Evolutionary conservation across 2,888 invertebrate genomes (phyloP).

Genomic region (Lasioglossum malachurum): DNA sequence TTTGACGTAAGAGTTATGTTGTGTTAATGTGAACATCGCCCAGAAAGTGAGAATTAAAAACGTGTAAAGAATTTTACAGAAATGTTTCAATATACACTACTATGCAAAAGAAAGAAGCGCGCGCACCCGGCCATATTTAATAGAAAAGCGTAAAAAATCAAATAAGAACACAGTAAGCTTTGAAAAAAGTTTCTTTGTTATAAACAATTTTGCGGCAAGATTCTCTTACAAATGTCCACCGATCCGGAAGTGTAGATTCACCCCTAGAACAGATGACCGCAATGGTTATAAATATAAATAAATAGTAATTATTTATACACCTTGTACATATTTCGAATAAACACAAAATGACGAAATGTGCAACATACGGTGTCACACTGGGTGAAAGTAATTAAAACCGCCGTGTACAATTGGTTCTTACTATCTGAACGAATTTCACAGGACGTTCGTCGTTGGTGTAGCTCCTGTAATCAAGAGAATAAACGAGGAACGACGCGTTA

Average conservation of each 20-base stretch:
- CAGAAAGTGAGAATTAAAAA: constrained; percentile 2
- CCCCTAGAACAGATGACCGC: too few relatives aligned
- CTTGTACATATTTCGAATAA: background rate
- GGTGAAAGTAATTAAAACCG: background rate
- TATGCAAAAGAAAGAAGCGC: too few relatives aligned
- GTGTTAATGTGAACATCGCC: background rate
- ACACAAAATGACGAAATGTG: background rate
- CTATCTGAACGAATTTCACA: background rate
- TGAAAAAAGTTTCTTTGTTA: too few relatives aligned
- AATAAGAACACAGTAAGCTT: too few relatives aligned
- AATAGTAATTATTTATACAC: too few relatives aligned
- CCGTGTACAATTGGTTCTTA: background rate
- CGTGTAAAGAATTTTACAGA: background rate
- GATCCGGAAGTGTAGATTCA: too few relatives aligned
- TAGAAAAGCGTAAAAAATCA: too few relatives aligned
- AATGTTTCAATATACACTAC: background rate
- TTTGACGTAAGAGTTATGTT: constrained; percentile 40
- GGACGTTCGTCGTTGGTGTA: background rate
- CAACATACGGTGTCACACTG: background rate
- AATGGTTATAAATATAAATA: too few relatives aligned
- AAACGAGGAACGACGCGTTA: background rate
- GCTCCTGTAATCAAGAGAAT: background rate
- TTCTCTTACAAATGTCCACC: too few relatives aligned
- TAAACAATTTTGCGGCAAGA: too few relatives aligned
- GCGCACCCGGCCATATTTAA: too few relatives aligned